Evolutionary conservation across 2,113 vertebrate species (phyloP).

Genomic region (Coturnix japonica): DNA sequence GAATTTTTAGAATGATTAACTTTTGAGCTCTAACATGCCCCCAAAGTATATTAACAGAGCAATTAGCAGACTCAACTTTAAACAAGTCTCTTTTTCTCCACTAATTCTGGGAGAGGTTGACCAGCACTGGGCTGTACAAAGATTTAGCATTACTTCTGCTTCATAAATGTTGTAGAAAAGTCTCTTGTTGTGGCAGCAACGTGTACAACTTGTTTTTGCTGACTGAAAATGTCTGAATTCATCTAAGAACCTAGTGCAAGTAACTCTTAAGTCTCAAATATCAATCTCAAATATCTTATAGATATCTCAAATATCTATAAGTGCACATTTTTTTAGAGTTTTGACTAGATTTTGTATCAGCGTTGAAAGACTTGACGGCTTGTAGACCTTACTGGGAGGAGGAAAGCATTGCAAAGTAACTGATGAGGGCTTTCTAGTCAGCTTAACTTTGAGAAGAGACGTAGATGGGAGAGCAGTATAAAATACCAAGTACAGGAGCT

Average conservation of each 20-base stretch:
- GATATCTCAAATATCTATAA: no score
- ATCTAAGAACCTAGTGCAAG: neutral
- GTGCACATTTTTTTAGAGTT: neutral
- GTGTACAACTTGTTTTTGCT: neutral
- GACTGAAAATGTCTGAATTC: neutral
- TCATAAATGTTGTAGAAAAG: neutral
- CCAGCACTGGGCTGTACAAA: neutral
- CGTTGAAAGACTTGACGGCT: neutral
- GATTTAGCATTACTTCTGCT: neutral
- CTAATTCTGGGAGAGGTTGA: neutral
- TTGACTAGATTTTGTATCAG: neutral
- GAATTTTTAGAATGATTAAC: slow-evolving; percentile 36
- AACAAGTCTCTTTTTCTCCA: neutral
- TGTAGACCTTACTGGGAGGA: neutral
- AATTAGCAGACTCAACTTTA: neutral
- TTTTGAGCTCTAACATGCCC: neutral
- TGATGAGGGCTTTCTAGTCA: neutral
- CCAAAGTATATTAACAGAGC: neutral
- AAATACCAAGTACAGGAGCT: neutral
- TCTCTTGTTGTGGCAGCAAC: neutral
- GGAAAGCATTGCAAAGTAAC: neutral
- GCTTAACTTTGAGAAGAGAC: neutral
- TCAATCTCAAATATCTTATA: no score
- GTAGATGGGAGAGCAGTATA: neutral
- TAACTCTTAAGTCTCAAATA: neutral